phyloP scores from a whole-genome alignment of 1,140 invertebrate species.

The Centruroides sculpturatus region DNA sequence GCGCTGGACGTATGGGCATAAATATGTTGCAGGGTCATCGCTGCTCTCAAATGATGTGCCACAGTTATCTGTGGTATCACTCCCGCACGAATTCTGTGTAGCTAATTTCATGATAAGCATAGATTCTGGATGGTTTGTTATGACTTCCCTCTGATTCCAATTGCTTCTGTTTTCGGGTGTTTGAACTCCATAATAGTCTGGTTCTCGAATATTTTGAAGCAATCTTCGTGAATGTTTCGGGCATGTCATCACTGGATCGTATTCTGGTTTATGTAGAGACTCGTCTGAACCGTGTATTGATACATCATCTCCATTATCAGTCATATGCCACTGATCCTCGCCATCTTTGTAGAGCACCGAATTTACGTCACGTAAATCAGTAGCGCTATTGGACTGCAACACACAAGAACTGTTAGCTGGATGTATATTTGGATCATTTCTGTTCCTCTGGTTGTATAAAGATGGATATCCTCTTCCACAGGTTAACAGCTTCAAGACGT shows the following conservation, averaged over 20 bases:
- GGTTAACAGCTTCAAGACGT: conserved; percentile 6
- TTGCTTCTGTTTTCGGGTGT: not conserved
- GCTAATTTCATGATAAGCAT: not conserved
- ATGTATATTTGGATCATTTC: no score
- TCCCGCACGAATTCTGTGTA: not conserved
- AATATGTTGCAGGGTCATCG: not conserved
- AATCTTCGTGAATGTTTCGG: not conserved
- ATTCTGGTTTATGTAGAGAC: no score
- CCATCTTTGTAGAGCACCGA: not conserved
- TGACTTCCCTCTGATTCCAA: not conserved
- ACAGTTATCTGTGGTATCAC: conserved; percentile 12
- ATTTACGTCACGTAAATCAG: not conserved
- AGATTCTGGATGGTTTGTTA: not conserved
- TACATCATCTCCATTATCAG: no score
- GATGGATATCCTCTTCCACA: not conserved
- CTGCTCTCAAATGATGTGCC: conserved; percentile 12
- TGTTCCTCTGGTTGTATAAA: not conserved
- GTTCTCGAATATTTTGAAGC: not conserved
- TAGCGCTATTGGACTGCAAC: no score
- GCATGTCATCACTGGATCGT: no score
- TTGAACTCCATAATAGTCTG: not conserved
- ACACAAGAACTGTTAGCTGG: no score
- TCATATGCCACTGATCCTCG: no score
- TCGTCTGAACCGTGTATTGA: no score
- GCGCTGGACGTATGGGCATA: not conserved